These are phyloP conservation scores for Cuculus canorus DNA, from an alignment of 2,797 vertebrate species.

Conservation along the genomic window DNA sequence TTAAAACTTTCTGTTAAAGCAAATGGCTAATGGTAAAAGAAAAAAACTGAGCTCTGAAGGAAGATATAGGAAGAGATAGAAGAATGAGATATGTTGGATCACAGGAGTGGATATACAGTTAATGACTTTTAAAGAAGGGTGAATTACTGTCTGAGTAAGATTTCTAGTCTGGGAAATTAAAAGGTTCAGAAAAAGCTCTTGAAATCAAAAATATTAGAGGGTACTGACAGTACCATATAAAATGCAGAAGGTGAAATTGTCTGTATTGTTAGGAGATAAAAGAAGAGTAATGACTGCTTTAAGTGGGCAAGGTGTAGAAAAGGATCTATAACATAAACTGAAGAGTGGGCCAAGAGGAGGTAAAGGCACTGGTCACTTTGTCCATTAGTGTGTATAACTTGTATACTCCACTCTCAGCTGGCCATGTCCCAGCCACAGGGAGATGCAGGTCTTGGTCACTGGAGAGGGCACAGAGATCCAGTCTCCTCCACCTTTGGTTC, in stretches of 20 bases:
- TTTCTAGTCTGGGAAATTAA: slow-evolving; percentile 43
- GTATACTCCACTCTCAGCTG: neutral
- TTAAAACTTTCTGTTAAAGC: neutral
- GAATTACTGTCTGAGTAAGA: slow-evolving; percentile 23
- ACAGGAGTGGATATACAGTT: neutral
- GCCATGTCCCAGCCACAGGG: neutral
- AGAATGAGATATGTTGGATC: neutral
- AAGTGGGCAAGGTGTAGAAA: neutral
- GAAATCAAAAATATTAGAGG: slow-evolving; percentile 51
- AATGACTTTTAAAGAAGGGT: slow-evolving; percentile 4
- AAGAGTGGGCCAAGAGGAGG: neutral
- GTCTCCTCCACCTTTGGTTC: neutral
- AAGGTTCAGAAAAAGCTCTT: slow-evolving; percentile 29
- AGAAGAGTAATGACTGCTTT: slow-evolving; percentile 30
- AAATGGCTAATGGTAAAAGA: neutral
- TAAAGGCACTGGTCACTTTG: neutral
- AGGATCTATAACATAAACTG: neutral
- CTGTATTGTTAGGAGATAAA: slow-evolving; percentile 31
- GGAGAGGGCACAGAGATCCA: neutral
- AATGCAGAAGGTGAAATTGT: slow-evolving; percentile 47
- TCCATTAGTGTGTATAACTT: neutral
- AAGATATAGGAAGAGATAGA: neutral
- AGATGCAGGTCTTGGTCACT: neutral
- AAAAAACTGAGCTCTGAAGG: neutral
- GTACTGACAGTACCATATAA: slow-evolving; percentile 21